These are phyloP conservation scores for Chlorops oryzae DNA, from an alignment of 1,140 invertebrate species.

Conservation along the genomic window DNA sequence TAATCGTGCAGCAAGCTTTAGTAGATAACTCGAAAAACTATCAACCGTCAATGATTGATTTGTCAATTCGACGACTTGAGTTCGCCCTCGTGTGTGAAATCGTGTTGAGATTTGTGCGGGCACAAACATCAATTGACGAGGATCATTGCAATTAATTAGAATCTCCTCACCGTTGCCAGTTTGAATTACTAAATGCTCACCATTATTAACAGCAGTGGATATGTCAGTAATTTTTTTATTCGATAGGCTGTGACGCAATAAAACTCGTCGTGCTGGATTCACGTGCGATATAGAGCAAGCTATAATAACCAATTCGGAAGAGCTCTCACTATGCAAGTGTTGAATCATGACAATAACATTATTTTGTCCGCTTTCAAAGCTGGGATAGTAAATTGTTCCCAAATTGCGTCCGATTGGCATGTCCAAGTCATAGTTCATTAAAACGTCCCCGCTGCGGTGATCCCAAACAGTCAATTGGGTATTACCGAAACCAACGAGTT, in stretches of 20 bases:
- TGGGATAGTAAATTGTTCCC: slow-evolving; percentile 34
- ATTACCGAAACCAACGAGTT: slow-evolving; percentile 35
- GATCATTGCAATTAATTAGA: slow-evolving; percentile 35
- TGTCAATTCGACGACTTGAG: slow-evolving; percentile 31
- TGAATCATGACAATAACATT: slow-evolving; percentile 35
- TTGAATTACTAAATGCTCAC: slow-evolving; percentile 35
- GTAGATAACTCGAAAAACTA: slow-evolving; percentile 35
- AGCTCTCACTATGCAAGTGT: slow-evolving; percentile 8
- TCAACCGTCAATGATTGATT: slow-evolving; percentile 24
- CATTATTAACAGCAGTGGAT: slow-evolving; percentile 27
- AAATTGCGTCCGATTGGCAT: slow-evolving; percentile 29
- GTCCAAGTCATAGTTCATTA: slow-evolving; percentile 41
- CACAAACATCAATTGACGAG: slow-evolving; percentile 26
- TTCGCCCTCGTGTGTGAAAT: slow-evolving; percentile 30
- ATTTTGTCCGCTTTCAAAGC: slow-evolving; percentile 33
- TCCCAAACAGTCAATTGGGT: slow-evolving; percentile 40
- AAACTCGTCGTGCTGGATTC: slow-evolving; percentile 30
- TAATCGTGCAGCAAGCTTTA: slow-evolving; percentile 33
- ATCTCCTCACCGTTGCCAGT: slow-evolving; percentile 23
- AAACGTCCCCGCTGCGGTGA: slow-evolving; percentile 40
- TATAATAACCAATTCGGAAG: slow-evolving; percentile 27
- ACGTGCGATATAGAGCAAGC: slow-evolving; percentile 36
- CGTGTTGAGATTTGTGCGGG: slow-evolving; percentile 22
- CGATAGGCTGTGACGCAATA: slow-evolving; percentile 28
- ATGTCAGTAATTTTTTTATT: slow-evolving; percentile 23